A percentile compares a stretch with the other conserved stretches of the same genome.
Conservation (phyloP, 2,113 vertebrate genomes). For the Macrotis lagotis region DNA sequence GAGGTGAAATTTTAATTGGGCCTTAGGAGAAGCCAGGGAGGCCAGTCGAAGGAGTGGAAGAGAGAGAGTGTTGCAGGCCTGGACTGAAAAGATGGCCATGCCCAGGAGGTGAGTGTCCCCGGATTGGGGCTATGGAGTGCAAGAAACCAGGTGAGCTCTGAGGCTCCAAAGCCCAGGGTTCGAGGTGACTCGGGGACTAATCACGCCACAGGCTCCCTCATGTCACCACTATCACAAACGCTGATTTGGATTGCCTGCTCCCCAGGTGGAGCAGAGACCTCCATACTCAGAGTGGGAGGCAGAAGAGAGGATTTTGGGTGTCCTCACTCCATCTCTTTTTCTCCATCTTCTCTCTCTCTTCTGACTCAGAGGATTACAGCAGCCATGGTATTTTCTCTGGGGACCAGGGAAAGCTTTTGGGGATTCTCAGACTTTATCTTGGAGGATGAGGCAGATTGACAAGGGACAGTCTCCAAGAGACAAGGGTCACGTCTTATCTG, state of each 20-base stretch:
- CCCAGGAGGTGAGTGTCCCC: neutral
- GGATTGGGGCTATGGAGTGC: fast-evolving
- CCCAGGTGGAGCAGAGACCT: neutral
- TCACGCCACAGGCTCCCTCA: neutral
- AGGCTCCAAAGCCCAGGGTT: neutral
- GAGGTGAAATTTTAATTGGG: neutral
- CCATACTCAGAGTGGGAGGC: neutral
- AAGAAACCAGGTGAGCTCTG: neutral
- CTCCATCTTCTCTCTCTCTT: neutral
- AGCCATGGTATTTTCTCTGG: neutral
- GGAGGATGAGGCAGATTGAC: neutral
- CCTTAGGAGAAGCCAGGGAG: neutral
- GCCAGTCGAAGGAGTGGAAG: fast-evolving
- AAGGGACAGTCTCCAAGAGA: neutral
- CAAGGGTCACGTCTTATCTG: neutral
- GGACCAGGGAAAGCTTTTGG: neutral
- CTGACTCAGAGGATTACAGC: neutral
- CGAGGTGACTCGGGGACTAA: too few relatives aligned
- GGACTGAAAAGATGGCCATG: neutral
- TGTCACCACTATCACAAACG: neutral
- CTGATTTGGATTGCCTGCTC: neutral
- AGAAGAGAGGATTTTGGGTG: neutral
- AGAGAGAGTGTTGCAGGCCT: neutral
- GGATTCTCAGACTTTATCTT: neutral
- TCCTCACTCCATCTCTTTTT: neutral